A percentile compares a stretch with the other conserved stretches of the same genome.
phyloP scores from a whole-genome alignment of 2,113 vertebrate species.

The Polypterus senegalus region DNA sequence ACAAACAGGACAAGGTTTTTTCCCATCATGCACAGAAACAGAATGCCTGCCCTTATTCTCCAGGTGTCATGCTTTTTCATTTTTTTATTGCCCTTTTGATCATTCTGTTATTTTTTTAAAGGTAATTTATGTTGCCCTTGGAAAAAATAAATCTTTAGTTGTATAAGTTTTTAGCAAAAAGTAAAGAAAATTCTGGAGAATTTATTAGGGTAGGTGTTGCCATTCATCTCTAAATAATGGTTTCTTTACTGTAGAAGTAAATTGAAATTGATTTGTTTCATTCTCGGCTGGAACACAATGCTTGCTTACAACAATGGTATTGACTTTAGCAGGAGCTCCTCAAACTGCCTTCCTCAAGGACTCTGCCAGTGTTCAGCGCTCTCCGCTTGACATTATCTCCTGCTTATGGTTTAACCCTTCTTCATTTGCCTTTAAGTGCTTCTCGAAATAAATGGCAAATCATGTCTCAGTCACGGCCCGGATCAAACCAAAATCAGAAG shows the following conservation, averaged over 20 bases:
- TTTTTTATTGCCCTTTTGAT: no score
- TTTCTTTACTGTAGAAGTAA: conserved; percentile 51
- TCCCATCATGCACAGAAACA: no score
- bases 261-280: conserved; percentile 67
- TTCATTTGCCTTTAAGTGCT: conserved; percentile 13
- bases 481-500: conserved; percentile 12
- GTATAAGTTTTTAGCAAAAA: no score
- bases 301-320: conserved; percentile 41
- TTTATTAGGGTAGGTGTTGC: conserved; percentile 45
- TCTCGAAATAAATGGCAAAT: conserved; percentile 2
- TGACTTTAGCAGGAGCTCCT: conserved; percentile 48
- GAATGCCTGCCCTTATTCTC: no score
- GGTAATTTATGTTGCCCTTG: no score
- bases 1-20: no score
- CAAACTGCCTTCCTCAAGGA: conserved; percentile 51
- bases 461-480: neutral
- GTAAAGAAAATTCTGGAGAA: conserved; percentile 49
- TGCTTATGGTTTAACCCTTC: conserved; percentile 10
- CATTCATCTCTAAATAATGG: conserved; percentile 54
- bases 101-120: no score
- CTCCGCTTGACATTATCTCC: conserved; percentile 10
- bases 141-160: no score
- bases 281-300: conserved; percentile 41
- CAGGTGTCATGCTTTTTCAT: no score
- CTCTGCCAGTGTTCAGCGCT: conserved; percentile 26